These are phyloP conservation scores for Dromiciops gliroides DNA, from an alignment of 2,113 vertebrate genomes.

Conservation along the genomic window DNA sequence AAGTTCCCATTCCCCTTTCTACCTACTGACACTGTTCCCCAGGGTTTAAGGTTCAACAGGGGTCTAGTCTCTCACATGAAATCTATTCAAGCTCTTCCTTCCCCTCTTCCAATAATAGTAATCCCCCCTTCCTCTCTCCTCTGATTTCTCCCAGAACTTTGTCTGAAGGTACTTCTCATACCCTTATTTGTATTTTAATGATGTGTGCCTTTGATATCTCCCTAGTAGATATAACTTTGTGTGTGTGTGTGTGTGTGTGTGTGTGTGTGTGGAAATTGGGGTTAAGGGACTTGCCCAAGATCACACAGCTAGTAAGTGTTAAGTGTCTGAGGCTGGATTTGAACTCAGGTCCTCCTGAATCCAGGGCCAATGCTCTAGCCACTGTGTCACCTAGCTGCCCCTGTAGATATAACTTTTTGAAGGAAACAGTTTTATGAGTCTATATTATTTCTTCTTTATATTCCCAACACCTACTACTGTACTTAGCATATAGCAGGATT, in stretches of 20 bases:
- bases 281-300: too few relatives aligned
- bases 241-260: too few relatives aligned
- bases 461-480: neutral
- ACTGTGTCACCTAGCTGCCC: too few relatives aligned
- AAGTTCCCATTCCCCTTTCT: neutral
- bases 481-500: neutral
- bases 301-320: too few relatives aligned
- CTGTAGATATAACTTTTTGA: neutral
- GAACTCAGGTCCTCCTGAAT: too few relatives aligned
- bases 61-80: neutral
- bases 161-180: neutral
- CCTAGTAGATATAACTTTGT: neutral
- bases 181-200: neutral
- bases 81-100: neutral
- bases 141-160: neutral
- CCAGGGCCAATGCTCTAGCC: too few relatives aligned
- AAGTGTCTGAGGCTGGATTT: too few relatives aligned
- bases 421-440: neutral
- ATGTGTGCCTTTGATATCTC: neutral
- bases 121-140: neutral
- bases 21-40: neutral
- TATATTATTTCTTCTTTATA: neutral
- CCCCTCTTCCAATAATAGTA: neutral
- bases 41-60: neutral
- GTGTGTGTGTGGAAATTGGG: too few relatives aligned